Evolutionary conservation across 2,113 vertebrate species (phyloP).

Genomic region (Mustela nigripes): DNA sequence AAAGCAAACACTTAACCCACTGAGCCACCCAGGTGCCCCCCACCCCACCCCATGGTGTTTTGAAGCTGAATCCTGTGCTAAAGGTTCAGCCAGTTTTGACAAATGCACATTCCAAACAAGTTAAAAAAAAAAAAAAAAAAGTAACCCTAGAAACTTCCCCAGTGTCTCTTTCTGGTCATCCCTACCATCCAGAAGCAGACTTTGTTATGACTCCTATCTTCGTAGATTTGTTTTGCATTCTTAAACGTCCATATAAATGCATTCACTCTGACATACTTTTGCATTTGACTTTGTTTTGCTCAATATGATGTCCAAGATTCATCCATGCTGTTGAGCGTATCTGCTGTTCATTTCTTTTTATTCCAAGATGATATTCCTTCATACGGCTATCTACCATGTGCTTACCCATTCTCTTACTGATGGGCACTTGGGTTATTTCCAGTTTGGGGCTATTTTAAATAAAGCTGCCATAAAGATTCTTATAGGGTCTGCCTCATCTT

Average conservation of each 20-base stretch:
- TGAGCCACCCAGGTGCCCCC: neutral
- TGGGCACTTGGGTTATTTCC: constrained; percentile 21
- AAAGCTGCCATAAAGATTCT: neutral
- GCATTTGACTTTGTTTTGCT: constrained; percentile 8
- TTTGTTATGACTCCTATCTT: neutral
- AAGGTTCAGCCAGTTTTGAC: neutral
- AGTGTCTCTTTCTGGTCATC: neutral
- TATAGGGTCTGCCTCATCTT: constrained; percentile 33
- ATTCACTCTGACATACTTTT: neutral
- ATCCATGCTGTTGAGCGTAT: neutral
- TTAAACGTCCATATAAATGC: neutral
- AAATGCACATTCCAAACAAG: constrained; percentile 28
- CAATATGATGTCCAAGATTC: neutral
- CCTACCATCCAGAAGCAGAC: neutral
- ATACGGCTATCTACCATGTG: neutral
- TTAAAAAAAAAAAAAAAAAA: neutral
- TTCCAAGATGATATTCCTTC: neutral
- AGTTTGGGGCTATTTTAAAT: constrained; percentile 14
- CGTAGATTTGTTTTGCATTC: neutral
- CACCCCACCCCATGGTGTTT: neutral
- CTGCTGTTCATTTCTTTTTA: constrained; percentile 3
- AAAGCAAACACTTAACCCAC: too few species aligned
- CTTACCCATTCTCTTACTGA: neutral
- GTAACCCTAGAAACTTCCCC: neutral
- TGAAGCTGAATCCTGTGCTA: neutral